phyloP scores from a whole-genome alignment of 1,140 invertebrate genomes.

The Eufriesea mexicana region DNA sequence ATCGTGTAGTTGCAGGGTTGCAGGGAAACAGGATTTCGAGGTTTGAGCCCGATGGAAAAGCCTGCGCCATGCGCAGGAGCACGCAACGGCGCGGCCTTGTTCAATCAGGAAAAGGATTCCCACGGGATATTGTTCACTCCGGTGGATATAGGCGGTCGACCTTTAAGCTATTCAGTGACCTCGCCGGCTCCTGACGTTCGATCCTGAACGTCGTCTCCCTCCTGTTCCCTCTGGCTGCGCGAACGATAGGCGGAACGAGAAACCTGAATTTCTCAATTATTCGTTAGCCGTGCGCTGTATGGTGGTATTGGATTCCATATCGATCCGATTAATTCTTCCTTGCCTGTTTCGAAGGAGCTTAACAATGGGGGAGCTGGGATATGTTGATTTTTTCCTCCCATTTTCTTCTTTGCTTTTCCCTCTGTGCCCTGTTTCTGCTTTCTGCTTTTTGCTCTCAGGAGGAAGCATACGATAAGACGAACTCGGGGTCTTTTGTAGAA shows the following conservation, averaged over 20 bases:
- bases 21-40: slow-evolving; percentile 12
- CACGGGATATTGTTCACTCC: slow-evolving; percentile 62
- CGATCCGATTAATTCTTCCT: neutral
- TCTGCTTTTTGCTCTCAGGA: no score
- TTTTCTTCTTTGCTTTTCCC: no score
- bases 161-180: slow-evolving; percentile 53
- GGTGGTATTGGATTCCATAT: neutral
- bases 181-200: slow-evolving; percentile 49
- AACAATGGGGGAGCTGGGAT: neutral
- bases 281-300: neutral
- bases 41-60: slow-evolving; percentile 10
- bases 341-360: neutral
- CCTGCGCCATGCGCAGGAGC: neutral
- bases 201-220: slow-evolving; percentile 40
- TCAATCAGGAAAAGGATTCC: slow-evolving; percentile 58
- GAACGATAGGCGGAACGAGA: slow-evolving; percentile 4
- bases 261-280: slow-evolving; percentile 51
- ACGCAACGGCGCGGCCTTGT: slow-evolving; percentile 22
- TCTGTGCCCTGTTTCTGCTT: no score
- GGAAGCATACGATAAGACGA: no score
- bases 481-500: no score
- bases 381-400: neutral
- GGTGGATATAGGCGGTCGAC: slow-evolving; percentile 49
- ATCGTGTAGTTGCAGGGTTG: neutral
- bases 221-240: neutral